phyloP scores from a whole-genome alignment of 2,888 invertebrate genomes.

The Scaptomyza caliginosa region DNA sequence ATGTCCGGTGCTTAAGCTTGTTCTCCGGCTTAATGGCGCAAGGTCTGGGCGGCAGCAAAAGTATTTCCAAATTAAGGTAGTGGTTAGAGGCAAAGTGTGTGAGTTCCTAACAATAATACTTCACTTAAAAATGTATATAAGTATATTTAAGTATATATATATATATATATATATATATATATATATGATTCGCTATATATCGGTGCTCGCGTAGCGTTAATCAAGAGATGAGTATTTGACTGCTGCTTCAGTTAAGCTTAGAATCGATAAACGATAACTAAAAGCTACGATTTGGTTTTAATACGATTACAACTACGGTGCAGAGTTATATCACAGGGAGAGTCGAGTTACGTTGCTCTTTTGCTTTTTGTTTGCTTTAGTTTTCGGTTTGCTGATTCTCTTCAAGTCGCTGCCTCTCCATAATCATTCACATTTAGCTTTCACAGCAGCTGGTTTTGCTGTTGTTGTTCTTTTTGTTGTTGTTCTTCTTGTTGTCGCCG shows the following conservation, averaged over 20 bases:
- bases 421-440: conserved; percentile 48
- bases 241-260: conserved; percentile 45
- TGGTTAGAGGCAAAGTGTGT: conserved; percentile 40
- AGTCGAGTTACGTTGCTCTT: conserved; percentile 64
- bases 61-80: conserved; percentile 53
- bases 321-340: conserved; percentile 80
- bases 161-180: conserved; percentile 25
- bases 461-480: conserved; percentile 1
- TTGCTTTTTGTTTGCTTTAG: conserved; percentile 20
- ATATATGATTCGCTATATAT: conserved; percentile 19
- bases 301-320: conserved; percentile 73
- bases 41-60: conserved; percentile 69
- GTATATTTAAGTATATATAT: conserved; percentile 31
- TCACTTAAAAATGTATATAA: too few relatives aligned
- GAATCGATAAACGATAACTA: conserved; percentile 61
- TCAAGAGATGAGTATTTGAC: conserved; percentile 36
- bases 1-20: conserved; percentile 5
- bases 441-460: conserved; percentile 39
- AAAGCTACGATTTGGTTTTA: conserved; percentile 52
- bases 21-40: conserved; percentile 50
- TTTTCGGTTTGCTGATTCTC: conserved; percentile 23
- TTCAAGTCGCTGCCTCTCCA: conserved; percentile 34
- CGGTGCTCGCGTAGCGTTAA: conserved; percentile 46
- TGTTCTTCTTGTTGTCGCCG: conserved; percentile 16
- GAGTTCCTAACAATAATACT: conserved; percentile 21